Evolutionary conservation across 2,797 vertebrate genomes (phyloP), one percentile per base, ranked within the genome.

Genomic region (Micromesistius poutassou): DNA sequence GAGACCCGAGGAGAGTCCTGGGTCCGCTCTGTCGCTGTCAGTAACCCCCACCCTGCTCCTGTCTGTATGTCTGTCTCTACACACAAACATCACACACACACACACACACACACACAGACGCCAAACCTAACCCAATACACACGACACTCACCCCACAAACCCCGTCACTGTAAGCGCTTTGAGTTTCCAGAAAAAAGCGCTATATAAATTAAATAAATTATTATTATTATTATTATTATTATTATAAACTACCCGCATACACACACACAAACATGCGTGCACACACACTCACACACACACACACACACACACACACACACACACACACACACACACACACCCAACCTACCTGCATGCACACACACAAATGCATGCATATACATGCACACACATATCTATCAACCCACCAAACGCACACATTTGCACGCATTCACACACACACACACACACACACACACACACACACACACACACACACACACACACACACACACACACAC

Each of bases 11-110:
- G 85, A 89, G 90, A 93, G 88, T 89, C 90, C 81, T 1, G 85
- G 87, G 89, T 83, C 86, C 82, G 85, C 91, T 92, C 87, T 89
- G 87, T 93, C 89, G 91, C 91, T 92, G 91, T 93, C 94, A 92
- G 25, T 87, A 81, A 81, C 77, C 88, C 79, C 82, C 9, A 62
- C 80, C 75, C 76, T 74, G 62, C 75, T 74, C 71, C 77, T 75
- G 36, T 66, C 31, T 71, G 38, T 71, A 35, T 22, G 46, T 40
- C 19, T 76, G 42, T 72, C 72, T 74, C 28, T 28, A 10, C 72
- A 30, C 71, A 73, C 71, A 77, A 71, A 74, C 4, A 72, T 55
- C 55, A 10, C 55, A 66, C 55, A 25, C 22, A 66, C n/a, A 25
- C 55, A 66, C 22, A 9, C 55, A 66, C 5, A 66, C n/a, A 66